A percentile compares a stretch with the other conserved stretches of the same genome.
Evolutionary conservation across 2,888 invertebrate genomes (phyloP).

Genomic region (Drosophila prolongata): DNA sequence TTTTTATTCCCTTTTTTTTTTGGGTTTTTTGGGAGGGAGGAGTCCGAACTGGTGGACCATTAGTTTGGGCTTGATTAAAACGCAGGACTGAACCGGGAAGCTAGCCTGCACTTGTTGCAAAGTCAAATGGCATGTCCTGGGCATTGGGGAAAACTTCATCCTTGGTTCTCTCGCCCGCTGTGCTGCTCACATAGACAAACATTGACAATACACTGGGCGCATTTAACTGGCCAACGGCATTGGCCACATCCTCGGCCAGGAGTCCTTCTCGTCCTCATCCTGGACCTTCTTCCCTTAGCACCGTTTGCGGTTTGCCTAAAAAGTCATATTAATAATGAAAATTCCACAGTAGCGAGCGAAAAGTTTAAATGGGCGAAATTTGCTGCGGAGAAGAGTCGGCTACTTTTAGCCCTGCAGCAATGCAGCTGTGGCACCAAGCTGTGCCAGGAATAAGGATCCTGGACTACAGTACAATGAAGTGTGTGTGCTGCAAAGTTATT

Average conservation of each 20-base stretch:
- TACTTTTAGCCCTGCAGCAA: constrained; percentile 72
- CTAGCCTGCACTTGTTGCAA: constrained; percentile 69
- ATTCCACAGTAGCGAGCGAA: constrained; percentile 79
- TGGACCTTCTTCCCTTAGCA: constrained; percentile 24
- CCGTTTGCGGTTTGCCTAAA: constrained; percentile 74
- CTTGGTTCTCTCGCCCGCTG: constrained; percentile 49
- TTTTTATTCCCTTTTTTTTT: constrained; percentile 18
- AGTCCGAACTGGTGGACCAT: constrained; percentile 53
- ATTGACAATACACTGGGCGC: constrained; percentile 76
- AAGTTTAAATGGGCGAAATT: constrained; percentile 79
- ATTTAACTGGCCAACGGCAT: constrained; percentile 74
- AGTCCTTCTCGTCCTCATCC: not conserved
- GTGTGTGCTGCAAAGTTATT: constrained; percentile 68
- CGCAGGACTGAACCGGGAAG: constrained; percentile 45
- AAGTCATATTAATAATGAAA: constrained; percentile 81
- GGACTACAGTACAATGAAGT: constrained; percentile 23
- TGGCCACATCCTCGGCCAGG: constrained; percentile 38
- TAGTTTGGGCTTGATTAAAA: constrained; percentile 77
- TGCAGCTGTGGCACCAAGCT: constrained; percentile 66
- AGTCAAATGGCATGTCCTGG: constrained; percentile 69
- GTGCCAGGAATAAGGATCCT: constrained; percentile 37
- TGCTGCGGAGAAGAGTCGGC: constrained; percentile 52
- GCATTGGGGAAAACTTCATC: constrained; percentile 64
- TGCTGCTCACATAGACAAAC: constrained; percentile 58
- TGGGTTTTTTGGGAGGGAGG: not conserved